Evolutionary conservation across 1,140 invertebrate species (phyloP), one percentile per base, ranked within the genome.

Genomic region (Bombus ignitus): DNA sequence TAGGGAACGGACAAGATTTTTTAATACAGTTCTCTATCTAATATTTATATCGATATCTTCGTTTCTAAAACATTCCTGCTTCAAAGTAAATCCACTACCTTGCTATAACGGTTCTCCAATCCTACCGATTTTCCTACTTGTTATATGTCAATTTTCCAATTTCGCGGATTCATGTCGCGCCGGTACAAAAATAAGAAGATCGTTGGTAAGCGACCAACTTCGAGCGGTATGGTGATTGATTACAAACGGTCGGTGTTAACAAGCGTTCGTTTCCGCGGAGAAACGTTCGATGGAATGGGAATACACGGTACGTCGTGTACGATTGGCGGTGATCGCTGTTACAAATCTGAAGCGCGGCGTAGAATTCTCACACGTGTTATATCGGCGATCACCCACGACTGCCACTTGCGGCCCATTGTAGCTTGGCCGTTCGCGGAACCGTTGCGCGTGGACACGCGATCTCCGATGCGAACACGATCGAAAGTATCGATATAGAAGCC

Each of bases 371-470:
- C 70, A 80, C 80, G 35, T 86, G 42, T 86, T 89, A 39, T 71
- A 72, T 73, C 75, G 25, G 12, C 71, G 59, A 85, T 81, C 77
- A 80, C 35, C 78, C 83, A 68, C 78, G 77, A 81, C 57, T 68
- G 71, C 59, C 44, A 74, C 72, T 70, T 65, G 81, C 70, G 71
- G 18, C 35, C 28, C 57, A 37, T 81, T 81, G 87, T 70, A 47
- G 76, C 75, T 28, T 32, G 53, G 75, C 35, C 68, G 73, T 77
- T 78, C 85, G 81, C 81, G 70, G 83, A 86, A 89, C 85, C 85
- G 88, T 89, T 89, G 82, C 81, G 81, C 84, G 65, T 81, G 84
- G 88, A 74, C 87, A 89, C 88, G 88, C 88, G 88, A 85, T 85
- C 84, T 59, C 13, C 71, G 84, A 89, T 89, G 88, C 79, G 83